These are phyloP conservation scores for Oscheius onirici DNA, from an alignment of 2,888 invertebrate species.

Conservation along the genomic window DNA sequence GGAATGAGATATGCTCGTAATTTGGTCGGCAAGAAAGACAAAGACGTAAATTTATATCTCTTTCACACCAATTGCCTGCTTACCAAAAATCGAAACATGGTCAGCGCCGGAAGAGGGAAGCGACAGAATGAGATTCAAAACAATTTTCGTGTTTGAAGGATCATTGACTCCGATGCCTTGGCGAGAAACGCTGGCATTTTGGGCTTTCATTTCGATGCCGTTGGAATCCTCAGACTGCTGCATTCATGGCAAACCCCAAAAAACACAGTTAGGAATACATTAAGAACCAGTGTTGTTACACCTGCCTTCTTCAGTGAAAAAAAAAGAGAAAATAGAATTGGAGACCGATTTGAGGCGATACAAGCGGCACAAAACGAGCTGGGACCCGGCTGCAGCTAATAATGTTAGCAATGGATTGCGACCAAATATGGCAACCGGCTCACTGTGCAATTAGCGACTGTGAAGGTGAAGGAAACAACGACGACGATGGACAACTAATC, in stretches of 20 bases:
- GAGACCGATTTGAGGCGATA: background rate
- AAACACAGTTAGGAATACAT: too few relatives aligned
- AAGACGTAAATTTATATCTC: too few relatives aligned
- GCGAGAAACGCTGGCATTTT: background rate
- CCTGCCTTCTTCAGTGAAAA: too few relatives aligned
- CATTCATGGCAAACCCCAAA: too few relatives aligned
- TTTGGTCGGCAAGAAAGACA: background rate
- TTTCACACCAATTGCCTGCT: background rate
- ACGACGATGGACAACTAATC: conserved; percentile 16
- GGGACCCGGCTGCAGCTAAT: conserved; percentile 27
- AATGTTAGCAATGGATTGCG: conserved; percentile 26
- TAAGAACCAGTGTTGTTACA: too few relatives aligned
- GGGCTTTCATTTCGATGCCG: too few relatives aligned
- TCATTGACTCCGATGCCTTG: background rate
- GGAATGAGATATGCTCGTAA: background rate
- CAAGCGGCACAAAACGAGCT: conserved; percentile 12
- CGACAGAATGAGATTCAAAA: too few relatives aligned
- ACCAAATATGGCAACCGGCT: conserved; percentile 15
- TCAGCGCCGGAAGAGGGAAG: background rate
- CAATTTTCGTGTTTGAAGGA: conserved; percentile 11
- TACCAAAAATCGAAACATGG: conserved; percentile 1
- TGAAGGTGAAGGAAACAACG: conserved; percentile 1
- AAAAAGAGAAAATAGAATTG: background rate
- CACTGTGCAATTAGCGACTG: conserved; percentile 8
- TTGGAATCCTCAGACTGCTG: too few relatives aligned